Percentiles rank a stretch among this genome's conserved stretches.
These are phyloP conservation scores for Timema cristinae DNA, from an alignment of 2,888 invertebrate genomes.

Conservation along the genomic window DNA sequence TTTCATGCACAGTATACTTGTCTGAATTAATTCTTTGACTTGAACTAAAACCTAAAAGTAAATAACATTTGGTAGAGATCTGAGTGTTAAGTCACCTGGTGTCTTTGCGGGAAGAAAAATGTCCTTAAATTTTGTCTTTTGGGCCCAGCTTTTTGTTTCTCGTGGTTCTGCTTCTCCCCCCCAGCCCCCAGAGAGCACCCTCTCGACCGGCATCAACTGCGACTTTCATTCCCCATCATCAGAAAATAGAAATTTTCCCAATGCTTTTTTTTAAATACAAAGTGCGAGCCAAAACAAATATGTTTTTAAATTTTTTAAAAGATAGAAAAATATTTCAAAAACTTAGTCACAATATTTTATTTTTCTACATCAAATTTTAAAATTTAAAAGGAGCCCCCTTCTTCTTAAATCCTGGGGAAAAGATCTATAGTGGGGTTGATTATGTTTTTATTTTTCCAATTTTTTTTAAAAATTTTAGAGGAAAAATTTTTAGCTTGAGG, in stretches of 20 bases:
- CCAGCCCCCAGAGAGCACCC: slow-evolving; percentile 95
- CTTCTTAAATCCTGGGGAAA: too few relatives aligned
- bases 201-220: slow-evolving; percentile 73
- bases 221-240: not conserved
- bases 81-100: slow-evolving; percentile 58
- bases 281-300: too few relatives aligned
- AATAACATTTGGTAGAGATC: not conserved
- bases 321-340: too few relatives aligned
- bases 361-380: too few relatives aligned
- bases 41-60: not conserved
- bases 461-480: too few relatives aligned
- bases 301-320: too few relatives aligned
- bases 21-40: not conserved
- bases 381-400: too few relatives aligned
- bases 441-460: too few relatives aligned
- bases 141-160: slow-evolving; percentile 88
- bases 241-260: not conserved
- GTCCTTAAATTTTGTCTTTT: slow-evolving; percentile 94
- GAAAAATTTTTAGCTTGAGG: too few relatives aligned
- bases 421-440: too few relatives aligned
- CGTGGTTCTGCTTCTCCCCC: slow-evolving; percentile 98
- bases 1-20: too few relatives aligned
- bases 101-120: slow-evolving; percentile 95
- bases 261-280: not conserved
- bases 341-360: too few relatives aligned